phyloP scores from a whole-genome alignment of 2,797 vertebrate species.

The Momotus momota region DNA sequence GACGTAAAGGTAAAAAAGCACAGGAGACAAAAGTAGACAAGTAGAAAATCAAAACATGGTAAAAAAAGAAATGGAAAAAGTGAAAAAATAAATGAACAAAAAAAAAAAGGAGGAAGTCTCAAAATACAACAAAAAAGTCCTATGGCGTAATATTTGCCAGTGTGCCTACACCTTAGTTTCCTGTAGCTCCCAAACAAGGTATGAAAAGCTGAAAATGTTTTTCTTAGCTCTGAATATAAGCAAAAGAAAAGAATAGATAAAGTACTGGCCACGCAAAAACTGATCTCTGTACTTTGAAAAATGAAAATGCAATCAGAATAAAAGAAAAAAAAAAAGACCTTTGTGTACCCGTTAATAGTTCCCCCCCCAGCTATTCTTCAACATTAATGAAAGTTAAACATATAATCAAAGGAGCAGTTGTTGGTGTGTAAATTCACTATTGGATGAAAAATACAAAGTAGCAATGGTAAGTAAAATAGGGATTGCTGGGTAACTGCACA shows the following conservation, averaged over 20 bases:
- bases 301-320: neutral
- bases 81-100: neutral
- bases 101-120: neutral
- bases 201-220: neutral
- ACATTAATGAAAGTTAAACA: neutral
- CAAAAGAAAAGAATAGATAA: neutral
- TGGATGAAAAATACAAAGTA: neutral
- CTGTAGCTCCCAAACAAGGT: neutral
- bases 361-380: neutral
- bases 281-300: neutral
- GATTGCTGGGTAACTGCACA: neutral
- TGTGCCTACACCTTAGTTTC: slow-evolving; percentile 1
- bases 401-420: neutral
- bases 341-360: neutral
- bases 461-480: neutral
- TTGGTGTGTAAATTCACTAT: fast-evolving
- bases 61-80: slow-evolving; percentile 14
- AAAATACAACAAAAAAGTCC: neutral
- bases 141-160: neutral
- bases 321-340: neutral
- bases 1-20: neutral
- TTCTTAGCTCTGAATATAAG: neutral
- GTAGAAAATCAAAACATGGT: neutral
- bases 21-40: neutral
- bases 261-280: neutral